Percentiles rank a stretch among this genome's conserved stretches.
Conservation (phyloP, 2,113 vertebrate genomes). For the Anser brachyrhynchus region DNA sequence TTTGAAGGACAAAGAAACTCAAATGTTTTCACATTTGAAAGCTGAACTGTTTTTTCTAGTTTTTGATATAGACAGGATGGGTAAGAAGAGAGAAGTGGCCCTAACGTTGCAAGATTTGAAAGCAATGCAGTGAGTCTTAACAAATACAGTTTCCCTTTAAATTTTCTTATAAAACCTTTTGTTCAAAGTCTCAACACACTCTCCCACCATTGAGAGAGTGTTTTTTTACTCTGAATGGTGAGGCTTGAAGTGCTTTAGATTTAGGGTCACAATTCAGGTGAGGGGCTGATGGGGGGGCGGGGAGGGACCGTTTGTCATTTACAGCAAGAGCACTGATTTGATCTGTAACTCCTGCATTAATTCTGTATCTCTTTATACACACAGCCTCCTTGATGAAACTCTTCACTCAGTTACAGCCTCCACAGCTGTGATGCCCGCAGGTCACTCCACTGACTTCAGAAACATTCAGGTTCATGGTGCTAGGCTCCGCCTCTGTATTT, state of each 20-base stretch:
- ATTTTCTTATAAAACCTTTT: not conserved
- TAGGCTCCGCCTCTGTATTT: not conserved
- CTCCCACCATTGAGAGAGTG: not conserved
- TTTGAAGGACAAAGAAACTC: not conserved
- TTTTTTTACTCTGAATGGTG: not conserved
- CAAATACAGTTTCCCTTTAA: not conserved
- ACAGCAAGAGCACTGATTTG: not conserved
- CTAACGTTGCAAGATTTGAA: not conserved
- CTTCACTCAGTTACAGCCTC: not conserved
- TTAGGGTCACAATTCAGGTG: not conserved
- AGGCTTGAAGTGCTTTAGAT: not conserved
- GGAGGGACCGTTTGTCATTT: not conserved
- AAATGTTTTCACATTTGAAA: not conserved
- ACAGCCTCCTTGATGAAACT: not conserved
- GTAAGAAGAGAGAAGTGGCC: not conserved
- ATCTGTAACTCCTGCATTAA: no score
- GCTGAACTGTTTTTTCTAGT: not conserved
- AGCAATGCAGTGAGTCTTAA: not conserved
- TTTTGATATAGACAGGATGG: not conserved
- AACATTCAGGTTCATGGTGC: not conserved
- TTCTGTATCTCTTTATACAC: not conserved
- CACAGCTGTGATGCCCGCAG: rapidly evolving
- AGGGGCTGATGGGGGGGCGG: no score
- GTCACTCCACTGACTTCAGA: not conserved
- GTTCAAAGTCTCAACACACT: not conserved